These are phyloP conservation scores for Mastomys natalensis DNA, from an alignment of 2,113 vertebrate genomes.

Conservation along the genomic window DNA sequence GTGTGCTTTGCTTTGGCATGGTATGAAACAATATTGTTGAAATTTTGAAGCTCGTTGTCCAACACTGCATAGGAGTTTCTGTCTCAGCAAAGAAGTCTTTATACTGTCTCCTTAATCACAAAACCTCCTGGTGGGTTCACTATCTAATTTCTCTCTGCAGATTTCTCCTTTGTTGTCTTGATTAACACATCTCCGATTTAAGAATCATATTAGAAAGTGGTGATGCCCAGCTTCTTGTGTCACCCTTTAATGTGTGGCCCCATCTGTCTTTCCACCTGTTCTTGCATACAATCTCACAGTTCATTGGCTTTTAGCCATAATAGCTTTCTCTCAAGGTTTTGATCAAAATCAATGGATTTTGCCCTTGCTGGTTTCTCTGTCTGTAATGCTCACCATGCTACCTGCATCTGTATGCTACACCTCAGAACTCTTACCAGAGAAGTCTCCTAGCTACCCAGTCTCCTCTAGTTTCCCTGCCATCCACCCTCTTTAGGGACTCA, in stretches of 20 bases:
- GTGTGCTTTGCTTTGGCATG: not conserved
- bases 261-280: not conserved
- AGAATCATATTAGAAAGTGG: not conserved
- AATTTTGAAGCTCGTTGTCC: slow-evolving; percentile 38
- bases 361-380: not conserved
- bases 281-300: not conserved
- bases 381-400: not conserved
- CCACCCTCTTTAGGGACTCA: not conserved
- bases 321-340: slow-evolving; percentile 37
- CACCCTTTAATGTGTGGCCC: not conserved
- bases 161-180: not conserved
- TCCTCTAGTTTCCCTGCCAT: not conserved
- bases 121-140: not conserved
- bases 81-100: not conserved
- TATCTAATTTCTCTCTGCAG: not conserved
- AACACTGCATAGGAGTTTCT: not conserved
- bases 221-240: not conserved
- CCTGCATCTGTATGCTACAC: not conserved
- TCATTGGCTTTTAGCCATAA: not conserved
- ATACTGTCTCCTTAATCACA: not conserved
- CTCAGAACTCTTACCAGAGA: not conserved
- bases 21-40: not conserved
- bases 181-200: not conserved
- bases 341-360: slow-evolving; percentile 12
- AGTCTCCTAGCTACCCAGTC: not conserved